Percentiles rank a stretch among this genome's conserved stretches.
phyloP scores from a whole-genome alignment of 2,113 vertebrate genomes.

The Candoia aspera region DNA sequence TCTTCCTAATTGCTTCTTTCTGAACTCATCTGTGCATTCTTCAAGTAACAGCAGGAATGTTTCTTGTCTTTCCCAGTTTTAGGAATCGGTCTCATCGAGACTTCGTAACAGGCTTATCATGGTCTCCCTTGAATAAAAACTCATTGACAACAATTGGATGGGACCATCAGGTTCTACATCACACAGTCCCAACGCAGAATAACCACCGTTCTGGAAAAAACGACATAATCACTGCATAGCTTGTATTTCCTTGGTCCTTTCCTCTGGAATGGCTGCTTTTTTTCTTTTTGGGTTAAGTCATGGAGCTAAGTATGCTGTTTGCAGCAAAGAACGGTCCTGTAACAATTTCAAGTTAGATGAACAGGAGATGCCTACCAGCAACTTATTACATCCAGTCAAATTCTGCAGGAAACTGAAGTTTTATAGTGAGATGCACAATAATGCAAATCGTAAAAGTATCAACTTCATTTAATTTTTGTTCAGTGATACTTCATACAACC shows the following conservation, averaged over 20 bases:
- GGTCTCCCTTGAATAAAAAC: constrained; percentile 83
- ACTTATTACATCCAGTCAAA: constrained; percentile 25
- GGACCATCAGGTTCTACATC: constrained; percentile 96
- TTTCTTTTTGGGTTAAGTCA: constrained; percentile 14
- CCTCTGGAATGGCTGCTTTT: constrained; percentile 43
- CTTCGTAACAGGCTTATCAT: constrained; percentile 87
- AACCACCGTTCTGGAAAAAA: constrained; percentile 59
- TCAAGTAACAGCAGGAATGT: neutral
- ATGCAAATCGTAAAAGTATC: neutral
- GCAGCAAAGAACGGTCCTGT: constrained; percentile 40
- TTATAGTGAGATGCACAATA: constrained; percentile 25
- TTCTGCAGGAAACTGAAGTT: constrained; percentile 36
- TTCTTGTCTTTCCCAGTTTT: constrained; percentile 73
- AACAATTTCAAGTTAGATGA: constrained; percentile 49
- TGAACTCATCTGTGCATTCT: neutral
- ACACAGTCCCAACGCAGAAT: constrained; percentile 71
- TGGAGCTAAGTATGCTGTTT: constrained; percentile 11
- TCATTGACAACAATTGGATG: constrained; percentile 91
- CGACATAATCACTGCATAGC: constrained; percentile 70
- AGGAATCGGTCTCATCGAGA: constrained; percentile 85
- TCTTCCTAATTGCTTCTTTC: rapidly evolving
- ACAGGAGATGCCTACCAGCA: constrained; percentile 45
- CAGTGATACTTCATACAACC: neutral
- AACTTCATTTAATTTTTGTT: constrained; percentile 8
- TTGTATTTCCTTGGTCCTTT: constrained; percentile 32